Percentiles rank a stretch among this genome's conserved stretches.
phyloP scores from a whole-genome alignment of 2,113 vertebrate species.

The Epinephelus cyanopodus region DNA sequence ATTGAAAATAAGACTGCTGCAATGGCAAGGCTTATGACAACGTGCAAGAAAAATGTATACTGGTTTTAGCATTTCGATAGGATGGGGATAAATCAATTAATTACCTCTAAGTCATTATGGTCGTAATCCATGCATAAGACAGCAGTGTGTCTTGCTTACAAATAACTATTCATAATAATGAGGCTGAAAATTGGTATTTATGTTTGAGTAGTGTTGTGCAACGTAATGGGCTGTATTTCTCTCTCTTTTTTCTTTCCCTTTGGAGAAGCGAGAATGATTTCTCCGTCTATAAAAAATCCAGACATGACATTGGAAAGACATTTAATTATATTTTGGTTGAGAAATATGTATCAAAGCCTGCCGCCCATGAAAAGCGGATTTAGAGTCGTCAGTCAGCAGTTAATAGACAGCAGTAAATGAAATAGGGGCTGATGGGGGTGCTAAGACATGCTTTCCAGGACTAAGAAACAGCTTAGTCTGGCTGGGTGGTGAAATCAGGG shows the following conservation, averaged over 20 bases:
- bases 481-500: constrained; percentile 66
- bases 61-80: constrained; percentile 30
- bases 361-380: constrained; percentile 75
- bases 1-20: constrained; percentile 1
- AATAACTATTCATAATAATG: constrained; percentile 72
- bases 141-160: constrained; percentile 60
- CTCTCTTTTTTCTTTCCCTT: constrained; percentile 27
- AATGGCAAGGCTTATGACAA: constrained; percentile 9
- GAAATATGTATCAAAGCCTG: constrained; percentile 76
- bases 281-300: constrained; percentile 65
- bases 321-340: constrained; percentile 81
- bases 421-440: constrained; percentile 59
- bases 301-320: constrained; percentile 79
- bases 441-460: constrained; percentile 78
- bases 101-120: constrained; percentile 65
- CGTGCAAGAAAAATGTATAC: constrained; percentile 13
- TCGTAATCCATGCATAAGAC: constrained; percentile 55
- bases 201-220: constrained; percentile 62
- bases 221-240: constrained; percentile 61
- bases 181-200: constrained; percentile 65
- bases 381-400: constrained; percentile 74
- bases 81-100: constrained; percentile 64
- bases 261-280: constrained; percentile 61
- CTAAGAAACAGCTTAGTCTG: constrained; percentile 77
- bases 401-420: constrained; percentile 81